phyloP scores from a whole-genome alignment of 2,113 vertebrate species.

The Larimichthys polyactis region DNA sequence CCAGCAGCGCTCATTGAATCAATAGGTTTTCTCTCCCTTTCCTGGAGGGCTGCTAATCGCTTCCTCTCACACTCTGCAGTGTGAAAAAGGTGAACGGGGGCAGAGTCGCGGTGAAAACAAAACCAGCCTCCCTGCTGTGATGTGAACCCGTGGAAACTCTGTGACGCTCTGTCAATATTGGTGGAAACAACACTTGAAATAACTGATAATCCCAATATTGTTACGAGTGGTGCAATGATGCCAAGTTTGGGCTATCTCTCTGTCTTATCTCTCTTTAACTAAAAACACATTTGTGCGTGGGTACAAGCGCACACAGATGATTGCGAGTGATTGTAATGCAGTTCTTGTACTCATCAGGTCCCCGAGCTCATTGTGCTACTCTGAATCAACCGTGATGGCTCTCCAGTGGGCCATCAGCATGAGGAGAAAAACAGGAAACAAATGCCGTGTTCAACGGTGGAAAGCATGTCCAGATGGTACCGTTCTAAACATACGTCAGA shows the following conservation, averaged over 20 bases:
- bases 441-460: slow-evolving; percentile 37
- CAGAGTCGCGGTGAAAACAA: slow-evolving; percentile 35
- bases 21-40: slow-evolving; percentile 35
- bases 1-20: slow-evolving; percentile 36
- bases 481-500: slow-evolving; percentile 25
- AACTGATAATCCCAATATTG: slow-evolving; percentile 9
- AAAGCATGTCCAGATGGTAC: slow-evolving; percentile 54
- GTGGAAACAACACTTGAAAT: background rate
- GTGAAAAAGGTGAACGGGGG: slow-evolving; percentile 47
- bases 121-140: slow-evolving; percentile 33
- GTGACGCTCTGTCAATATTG: background rate
- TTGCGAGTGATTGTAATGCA: slow-evolving; percentile 72
- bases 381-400: slow-evolving; percentile 68
- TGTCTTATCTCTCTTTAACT: slow-evolving; percentile 12
- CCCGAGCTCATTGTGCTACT: slow-evolving; percentile 66
- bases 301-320: slow-evolving; percentile 33
- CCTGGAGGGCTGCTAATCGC: slow-evolving; percentile 65
- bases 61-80: slow-evolving; percentile 54
- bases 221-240: slow-evolving; percentile 4
- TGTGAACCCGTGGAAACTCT: slow-evolving; percentile 24
- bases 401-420: slow-evolving; percentile 63
- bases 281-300: slow-evolving; percentile 28
- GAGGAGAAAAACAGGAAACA: slow-evolving; percentile 71
- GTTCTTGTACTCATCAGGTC: slow-evolving; percentile 69
- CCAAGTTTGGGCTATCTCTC: background rate